Percentiles rank a stretch among this genome's conserved stretches.
These are phyloP conservation scores for Mycetomoellerius zeteki DNA, from an alignment of 1,140 invertebrate species.

Conservation along the genomic window DNA sequence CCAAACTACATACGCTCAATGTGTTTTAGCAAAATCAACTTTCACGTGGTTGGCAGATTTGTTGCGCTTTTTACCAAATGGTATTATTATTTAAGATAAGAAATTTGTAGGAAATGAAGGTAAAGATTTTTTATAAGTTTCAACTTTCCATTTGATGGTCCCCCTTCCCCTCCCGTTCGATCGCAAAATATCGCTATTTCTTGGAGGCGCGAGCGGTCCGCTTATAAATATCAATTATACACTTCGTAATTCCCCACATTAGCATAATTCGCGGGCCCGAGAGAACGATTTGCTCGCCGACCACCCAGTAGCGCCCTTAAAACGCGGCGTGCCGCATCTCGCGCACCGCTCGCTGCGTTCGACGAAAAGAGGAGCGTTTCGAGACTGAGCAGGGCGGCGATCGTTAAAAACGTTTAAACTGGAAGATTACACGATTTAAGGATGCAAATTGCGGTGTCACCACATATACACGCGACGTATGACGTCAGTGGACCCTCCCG, in stretches of 20 bases:
- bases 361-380: conserved; percentile 24
- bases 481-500: conserved; percentile 72
- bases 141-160: conserved; percentile 14
- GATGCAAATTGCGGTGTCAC: conserved; percentile 84
- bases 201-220: conserved; percentile 22
- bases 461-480: conserved; percentile 78
- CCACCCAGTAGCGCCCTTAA: conserved; percentile 82
- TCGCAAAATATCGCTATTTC: conserved; percentile 13
- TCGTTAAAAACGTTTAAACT: conserved; percentile 81
- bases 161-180: background rate
- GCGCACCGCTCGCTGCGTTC: background rate
- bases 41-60: background rate
- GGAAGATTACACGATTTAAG: conserved; percentile 82
- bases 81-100: background rate
- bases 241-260: conserved; percentile 82
- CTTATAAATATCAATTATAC: conserved; percentile 86
- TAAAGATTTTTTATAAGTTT: background rate
- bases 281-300: conserved; percentile 81
- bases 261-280: conserved; percentile 83
- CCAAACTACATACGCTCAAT: background rate
- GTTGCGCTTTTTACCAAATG: background rate
- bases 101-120: background rate
- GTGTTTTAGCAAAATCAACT: background rate
- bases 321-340: conserved; percentile 51
- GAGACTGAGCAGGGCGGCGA: conserved; percentile 59